Percentiles rank a stretch among this genome's conserved stretches.
Conservation (phyloP, 2,888 invertebrate genomes). For the Apodemia duryi region DNA sequence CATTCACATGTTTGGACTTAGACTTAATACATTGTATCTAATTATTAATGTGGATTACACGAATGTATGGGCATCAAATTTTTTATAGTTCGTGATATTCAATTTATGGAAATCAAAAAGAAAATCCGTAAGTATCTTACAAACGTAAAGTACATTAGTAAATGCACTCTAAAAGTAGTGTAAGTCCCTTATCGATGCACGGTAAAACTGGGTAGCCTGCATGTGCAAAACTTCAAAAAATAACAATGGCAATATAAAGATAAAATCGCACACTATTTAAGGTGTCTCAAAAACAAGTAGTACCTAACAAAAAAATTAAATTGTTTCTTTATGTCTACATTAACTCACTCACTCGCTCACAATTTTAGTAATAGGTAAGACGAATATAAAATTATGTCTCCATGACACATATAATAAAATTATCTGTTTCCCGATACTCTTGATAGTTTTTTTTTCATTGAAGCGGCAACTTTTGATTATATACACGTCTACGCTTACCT, state of each 20-base stretch:
- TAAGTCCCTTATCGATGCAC: constrained; percentile 43
- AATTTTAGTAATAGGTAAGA: not conserved
- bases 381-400: not conserved
- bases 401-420: not conserved
- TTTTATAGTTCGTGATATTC: not conserved
- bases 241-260: constrained; percentile 20
- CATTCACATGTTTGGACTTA: too few species aligned
- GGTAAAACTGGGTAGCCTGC: constrained; percentile 39
- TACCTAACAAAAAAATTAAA: not conserved
- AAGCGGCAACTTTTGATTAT: not conserved
- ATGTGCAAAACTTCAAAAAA: constrained; percentile 55
- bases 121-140: constrained; percentile 10
- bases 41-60: too few species aligned
- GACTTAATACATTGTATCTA: too few species aligned
- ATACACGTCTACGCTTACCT: too few species aligned
- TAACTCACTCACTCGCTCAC: not conserved
- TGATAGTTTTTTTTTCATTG: not conserved
- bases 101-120: not conserved
- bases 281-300: not conserved
- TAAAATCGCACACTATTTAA: not conserved
- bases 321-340: not conserved
- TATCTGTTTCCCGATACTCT: not conserved
- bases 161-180: constrained; percentile 27
- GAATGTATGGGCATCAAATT: not conserved
- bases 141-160: constrained; percentile 33